Percentiles rank a stretch among this genome's conserved stretches.
phyloP scores from a whole-genome alignment of 2,888 invertebrate genomes.

The Lithophane ornitopus region DNA sequence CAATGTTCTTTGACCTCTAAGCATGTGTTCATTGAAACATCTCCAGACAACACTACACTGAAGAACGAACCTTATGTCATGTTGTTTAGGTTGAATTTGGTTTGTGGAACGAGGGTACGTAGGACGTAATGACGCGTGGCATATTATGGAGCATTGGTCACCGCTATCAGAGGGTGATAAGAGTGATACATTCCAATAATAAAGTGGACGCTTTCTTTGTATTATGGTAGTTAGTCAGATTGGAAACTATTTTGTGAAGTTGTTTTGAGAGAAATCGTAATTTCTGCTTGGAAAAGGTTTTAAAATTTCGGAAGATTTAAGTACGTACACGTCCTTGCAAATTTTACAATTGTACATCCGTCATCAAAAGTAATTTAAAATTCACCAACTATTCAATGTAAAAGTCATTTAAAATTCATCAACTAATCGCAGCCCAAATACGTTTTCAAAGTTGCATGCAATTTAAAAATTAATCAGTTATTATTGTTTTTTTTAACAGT shows the following conservation, averaged over 20 bases:
- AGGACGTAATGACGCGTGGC: constrained; percentile 64
- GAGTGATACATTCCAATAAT: constrained; percentile 86
- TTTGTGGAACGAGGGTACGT: constrained; percentile 61
- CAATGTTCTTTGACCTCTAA: constrained; percentile 87
- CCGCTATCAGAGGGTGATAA: constrained; percentile 85
- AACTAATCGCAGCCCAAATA: background rate
- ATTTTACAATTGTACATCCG: background rate
- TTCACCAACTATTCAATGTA: background rate
- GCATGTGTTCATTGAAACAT: constrained; percentile 66
- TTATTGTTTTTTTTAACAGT: background rate
- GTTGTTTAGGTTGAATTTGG: constrained; percentile 66
- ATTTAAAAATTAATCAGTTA: background rate
- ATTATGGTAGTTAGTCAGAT: constrained; percentile 61
- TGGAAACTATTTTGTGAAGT: constrained; percentile 40
- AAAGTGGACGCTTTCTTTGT: constrained; percentile 85
- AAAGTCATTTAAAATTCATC: no score
- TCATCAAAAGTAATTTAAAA: background rate
- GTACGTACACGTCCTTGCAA: background rate
- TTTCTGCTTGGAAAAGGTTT: background rate
- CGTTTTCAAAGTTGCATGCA: background rate
- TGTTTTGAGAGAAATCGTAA: constrained; percentile 11
- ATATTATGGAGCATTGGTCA: constrained; percentile 78
- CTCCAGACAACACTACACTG: constrained; percentile 36
- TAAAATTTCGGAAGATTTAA: background rate
- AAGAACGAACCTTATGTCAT: constrained; percentile 58